Percentiles rank a stretch among this genome's conserved stretches.
Conservation (phyloP, 2,113 vertebrate genomes). For the Polypterus senegalus region DNA sequence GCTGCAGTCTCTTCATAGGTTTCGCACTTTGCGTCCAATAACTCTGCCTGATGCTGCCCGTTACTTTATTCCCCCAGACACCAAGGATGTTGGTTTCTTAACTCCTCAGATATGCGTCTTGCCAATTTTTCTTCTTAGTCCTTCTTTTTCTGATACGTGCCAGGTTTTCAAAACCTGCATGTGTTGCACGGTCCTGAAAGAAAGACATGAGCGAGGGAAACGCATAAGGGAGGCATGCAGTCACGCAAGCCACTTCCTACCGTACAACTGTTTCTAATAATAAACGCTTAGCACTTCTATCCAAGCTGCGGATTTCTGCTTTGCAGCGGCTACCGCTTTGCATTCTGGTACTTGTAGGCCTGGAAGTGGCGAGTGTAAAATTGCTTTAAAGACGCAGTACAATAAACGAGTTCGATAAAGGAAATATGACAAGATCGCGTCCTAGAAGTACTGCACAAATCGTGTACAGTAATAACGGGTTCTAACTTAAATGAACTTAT, state of each 20-base stretch:
- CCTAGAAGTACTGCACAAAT: too few species aligned
- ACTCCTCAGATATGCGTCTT: constrained; percentile 24
- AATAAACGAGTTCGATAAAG: too few species aligned
- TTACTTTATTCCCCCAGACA: too few species aligned
- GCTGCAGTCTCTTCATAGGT: too few species aligned
- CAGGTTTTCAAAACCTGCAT: constrained; percentile 18
- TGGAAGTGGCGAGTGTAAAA: too few species aligned
- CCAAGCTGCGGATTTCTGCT: constrained; percentile 20
- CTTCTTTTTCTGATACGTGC: constrained; percentile 13
- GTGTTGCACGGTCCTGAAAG: constrained; percentile 24
- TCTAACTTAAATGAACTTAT: too few species aligned
- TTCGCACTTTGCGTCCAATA: too few species aligned
- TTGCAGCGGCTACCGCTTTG: constrained; percentile 13
- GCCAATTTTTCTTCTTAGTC: constrained; percentile 7
- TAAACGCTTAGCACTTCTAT: constrained; percentile 23
- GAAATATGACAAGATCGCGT: too few species aligned
- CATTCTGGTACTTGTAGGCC: constrained; percentile 43
- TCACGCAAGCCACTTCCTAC: constrained; percentile 24
- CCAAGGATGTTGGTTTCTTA: background rate
- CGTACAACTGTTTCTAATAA: constrained; percentile 44
- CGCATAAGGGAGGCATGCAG: constrained; percentile 8
- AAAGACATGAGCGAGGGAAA: constrained; percentile 18
- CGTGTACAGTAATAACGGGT: too few species aligned
- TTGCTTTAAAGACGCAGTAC: too few species aligned
- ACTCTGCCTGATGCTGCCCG: too few species aligned